Percentiles rank a stretch among this genome's conserved stretches.
Conservation (phyloP, 1,140 invertebrate genomes). For the Episyrphus balteatus region DNA sequence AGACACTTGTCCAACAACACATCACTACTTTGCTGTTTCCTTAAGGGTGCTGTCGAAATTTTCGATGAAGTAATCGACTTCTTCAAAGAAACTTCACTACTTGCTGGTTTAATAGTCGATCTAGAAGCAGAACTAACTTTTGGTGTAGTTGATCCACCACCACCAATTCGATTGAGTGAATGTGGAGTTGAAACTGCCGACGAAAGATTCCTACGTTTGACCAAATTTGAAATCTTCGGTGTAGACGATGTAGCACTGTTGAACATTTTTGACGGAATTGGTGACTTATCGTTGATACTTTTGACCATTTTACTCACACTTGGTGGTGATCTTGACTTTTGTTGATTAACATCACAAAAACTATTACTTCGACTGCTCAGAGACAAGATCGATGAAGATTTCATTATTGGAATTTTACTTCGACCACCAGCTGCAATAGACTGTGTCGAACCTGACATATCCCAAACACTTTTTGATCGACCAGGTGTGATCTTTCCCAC, state of each 20-base stretch:
- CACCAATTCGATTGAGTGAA: background rate
- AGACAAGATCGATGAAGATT: slow-evolving; percentile 11
- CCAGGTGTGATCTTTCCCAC: slow-evolving; percentile 5
- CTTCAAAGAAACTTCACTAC: slow-evolving; percentile 3
- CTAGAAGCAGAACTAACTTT: background rate
- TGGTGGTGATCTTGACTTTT: background rate
- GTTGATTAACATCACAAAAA: slow-evolving; percentile 8
- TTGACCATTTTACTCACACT: background rate
- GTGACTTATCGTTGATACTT: background rate
- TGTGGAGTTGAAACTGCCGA: background rate
- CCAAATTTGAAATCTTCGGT: background rate
- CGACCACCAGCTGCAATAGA: slow-evolving; percentile 18
- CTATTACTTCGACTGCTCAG: slow-evolving; percentile 20
- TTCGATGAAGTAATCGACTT: background rate
- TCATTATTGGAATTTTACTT: slow-evolving; percentile 42
- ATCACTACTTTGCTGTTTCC: slow-evolving; percentile 13
- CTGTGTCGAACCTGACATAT: slow-evolving; percentile 23
- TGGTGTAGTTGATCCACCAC: background rate
- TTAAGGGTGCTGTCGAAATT: too few species aligned
- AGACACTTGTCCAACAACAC: slow-evolving; percentile 31
- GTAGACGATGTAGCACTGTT: background rate
- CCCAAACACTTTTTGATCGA: slow-evolving; percentile 43
- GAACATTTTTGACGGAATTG: background rate
- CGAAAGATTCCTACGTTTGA: background rate
- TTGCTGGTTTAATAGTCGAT: slow-evolving; percentile 1